Conservation (phyloP, 2,888 invertebrate genomes). For the Cataglyphis albicans region DNA sequence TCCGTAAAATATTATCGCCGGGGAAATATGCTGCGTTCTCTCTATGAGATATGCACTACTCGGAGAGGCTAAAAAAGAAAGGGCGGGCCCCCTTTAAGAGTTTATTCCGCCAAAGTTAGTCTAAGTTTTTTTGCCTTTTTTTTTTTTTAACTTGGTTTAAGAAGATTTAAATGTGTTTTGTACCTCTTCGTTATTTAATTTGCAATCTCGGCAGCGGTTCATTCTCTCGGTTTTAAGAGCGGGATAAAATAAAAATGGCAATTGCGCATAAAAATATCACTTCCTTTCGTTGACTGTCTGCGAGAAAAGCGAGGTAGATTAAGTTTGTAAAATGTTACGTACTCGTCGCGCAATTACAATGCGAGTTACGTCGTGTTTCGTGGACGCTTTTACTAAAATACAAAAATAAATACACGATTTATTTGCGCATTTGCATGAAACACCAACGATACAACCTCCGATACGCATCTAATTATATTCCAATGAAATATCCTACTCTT, state of each 20-base stretch:
- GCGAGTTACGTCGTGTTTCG: conserved; percentile 26
- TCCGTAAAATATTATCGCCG: conserved; percentile 53
- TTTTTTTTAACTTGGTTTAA: conserved; percentile 55
- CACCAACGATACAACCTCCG: conserved; percentile 8
- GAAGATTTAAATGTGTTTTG: conserved; percentile 58
- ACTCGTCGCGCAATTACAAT: conserved; percentile 17
- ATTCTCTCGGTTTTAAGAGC: conserved; percentile 1
- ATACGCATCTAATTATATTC: conserved; percentile 54
- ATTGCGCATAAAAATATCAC: conserved; percentile 21
- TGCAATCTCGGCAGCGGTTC: conserved; percentile 2
- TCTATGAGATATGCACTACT: conserved; percentile 10
- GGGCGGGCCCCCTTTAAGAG: conserved; percentile 25
- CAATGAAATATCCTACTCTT: conserved; percentile 37
- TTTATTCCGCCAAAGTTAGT: conserved; percentile 31
- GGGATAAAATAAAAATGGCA: conserved; percentile 20
- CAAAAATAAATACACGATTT: conserved; percentile 35
- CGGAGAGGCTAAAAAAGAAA: conserved; percentile 3
- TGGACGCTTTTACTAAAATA: conserved; percentile 22
- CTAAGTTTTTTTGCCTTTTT: not conserved
- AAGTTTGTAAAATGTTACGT: conserved; percentile 3
- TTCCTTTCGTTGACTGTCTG: conserved; percentile 20
- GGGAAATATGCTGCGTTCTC: conserved; percentile 41
- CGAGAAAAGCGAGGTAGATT: conserved; percentile 12
- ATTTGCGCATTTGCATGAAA: conserved; percentile 50
- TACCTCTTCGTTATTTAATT: conserved; percentile 48